Conservation (phyloP, 2,888 invertebrate species). For the Agrotis segetum region DNA sequence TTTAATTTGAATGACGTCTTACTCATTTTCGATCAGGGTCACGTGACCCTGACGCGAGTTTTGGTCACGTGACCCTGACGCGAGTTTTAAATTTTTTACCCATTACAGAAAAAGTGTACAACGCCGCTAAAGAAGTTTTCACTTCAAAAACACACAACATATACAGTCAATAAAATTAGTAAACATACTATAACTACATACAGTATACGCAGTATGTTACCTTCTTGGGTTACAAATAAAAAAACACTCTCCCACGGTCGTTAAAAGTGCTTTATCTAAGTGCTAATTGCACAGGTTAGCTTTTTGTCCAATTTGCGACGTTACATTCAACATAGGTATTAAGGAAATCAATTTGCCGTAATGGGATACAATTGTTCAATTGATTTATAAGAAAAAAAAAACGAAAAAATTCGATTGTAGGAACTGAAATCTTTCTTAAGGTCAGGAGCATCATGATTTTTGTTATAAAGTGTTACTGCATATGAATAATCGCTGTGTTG, state of each 20-base stretch:
- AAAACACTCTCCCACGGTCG: slow-evolving; percentile 83
- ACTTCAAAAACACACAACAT: no score
- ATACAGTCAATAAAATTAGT: slow-evolving; percentile 29
- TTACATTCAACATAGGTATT: slow-evolving; percentile 52
- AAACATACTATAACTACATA: slow-evolving; percentile 22
- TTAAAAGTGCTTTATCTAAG: slow-evolving; percentile 86
- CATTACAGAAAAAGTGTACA: no score
- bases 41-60: no score
- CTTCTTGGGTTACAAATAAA: slow-evolving; percentile 69
- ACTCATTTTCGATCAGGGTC: no score
- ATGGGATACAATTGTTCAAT: slow-evolving; percentile 78
- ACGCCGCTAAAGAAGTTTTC: no score
- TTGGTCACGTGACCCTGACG: no score
- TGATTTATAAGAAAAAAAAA: slow-evolving; percentile 43
- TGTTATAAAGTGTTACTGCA: slow-evolving; percentile 59
- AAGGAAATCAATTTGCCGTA: slow-evolving; percentile 66
- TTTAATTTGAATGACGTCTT: no score
- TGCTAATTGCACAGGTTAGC: slow-evolving; percentile 84
- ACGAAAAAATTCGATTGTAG: slow-evolving; percentile 61
- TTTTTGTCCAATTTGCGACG: slow-evolving; percentile 73
- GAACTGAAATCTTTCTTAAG: slow-evolving; percentile 64
- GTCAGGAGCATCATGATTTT: slow-evolving; percentile 72
- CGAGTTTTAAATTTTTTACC: no score
- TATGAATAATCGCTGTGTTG: slow-evolving; percentile 46
- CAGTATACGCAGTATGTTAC: slow-evolving; percentile 57